Evolutionary conservation across 2,888 invertebrate genomes (phyloP).

Genomic region (Parasteatoda lunata): DNA sequence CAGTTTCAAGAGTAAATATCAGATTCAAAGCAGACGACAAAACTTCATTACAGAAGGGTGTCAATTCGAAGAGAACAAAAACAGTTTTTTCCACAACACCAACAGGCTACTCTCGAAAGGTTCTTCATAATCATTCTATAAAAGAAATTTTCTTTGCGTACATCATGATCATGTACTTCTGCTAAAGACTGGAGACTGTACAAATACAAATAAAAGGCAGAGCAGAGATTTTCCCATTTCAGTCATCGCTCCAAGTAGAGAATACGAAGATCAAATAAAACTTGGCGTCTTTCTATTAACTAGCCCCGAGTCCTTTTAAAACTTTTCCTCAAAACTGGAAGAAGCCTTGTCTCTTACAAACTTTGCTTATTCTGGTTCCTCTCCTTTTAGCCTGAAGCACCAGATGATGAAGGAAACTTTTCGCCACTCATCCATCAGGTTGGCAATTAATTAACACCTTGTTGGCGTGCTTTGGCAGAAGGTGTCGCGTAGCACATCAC

Average conservation of each 20-base stretch:
- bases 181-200: conserved; percentile 1
- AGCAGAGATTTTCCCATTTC: not conserved
- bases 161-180: not conserved
- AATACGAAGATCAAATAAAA: conserved; percentile 53
- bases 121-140: too few species aligned
- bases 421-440: conserved; percentile 41
- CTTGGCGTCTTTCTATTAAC: conserved; percentile 21
- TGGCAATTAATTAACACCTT: conserved; percentile 49
- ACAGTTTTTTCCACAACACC: too few species aligned
- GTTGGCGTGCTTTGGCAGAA: conserved; percentile 13
- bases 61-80: too few species aligned
- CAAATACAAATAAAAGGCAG: conserved; percentile 7
- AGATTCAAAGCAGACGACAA: too few species aligned
- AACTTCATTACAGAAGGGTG: too few species aligned
- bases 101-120: too few species aligned
- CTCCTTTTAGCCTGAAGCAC: not conserved
- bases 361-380: conserved; percentile 36
- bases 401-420: not conserved
- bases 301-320: conserved; percentile 61
- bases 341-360: conserved; percentile 9
- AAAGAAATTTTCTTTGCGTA: too few species aligned
- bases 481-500: conserved; percentile 6
- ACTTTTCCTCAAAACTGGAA: conserved; percentile 21
- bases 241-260: not conserved
- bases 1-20: too few species aligned